Conservation (phyloP, 2,797 vertebrate species). For the Pangasius larnaudii region DNA sequence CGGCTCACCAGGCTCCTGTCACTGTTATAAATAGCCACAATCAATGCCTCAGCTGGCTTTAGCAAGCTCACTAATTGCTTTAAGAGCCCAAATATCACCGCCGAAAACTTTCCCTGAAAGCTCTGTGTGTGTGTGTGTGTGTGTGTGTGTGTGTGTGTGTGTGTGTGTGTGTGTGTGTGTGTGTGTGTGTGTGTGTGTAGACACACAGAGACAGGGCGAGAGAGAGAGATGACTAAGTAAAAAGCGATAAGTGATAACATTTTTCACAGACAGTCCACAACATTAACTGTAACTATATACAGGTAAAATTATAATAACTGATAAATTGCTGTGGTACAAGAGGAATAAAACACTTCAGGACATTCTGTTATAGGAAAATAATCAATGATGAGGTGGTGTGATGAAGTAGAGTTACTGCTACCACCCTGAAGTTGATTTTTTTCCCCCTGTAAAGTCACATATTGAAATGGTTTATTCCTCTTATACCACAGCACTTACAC, state of each 20-base stretch:
- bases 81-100: slow-evolving; percentile 69
- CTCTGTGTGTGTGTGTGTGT: slow-evolving; percentile 50
- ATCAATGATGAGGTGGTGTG: neutral
- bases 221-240: neutral
- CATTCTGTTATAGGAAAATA: neutral
- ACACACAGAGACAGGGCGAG: neutral
- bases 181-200: slow-evolving; percentile 48
- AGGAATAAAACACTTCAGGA: neutral
- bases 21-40: slow-evolving; percentile 77
- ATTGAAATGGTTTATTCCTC: neutral
- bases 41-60: slow-evolving; percentile 75
- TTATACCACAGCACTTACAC: neutral
- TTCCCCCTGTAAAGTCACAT: neutral
- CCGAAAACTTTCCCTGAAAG: slow-evolving; percentile 52
- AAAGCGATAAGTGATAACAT: neutral
- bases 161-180: slow-evolving; percentile 53
- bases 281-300: neutral
- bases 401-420: neutral
- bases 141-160: slow-evolving; percentile 50
- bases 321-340: neutral
- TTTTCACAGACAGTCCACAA: neutral
- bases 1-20: slow-evolving; percentile 70
- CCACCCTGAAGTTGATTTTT: neutral
- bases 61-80: slow-evolving; percentile 73
- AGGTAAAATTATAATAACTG: neutral